phyloP scores from a whole-genome alignment of 2,113 vertebrate species.

The Lanius collurio region DNA sequence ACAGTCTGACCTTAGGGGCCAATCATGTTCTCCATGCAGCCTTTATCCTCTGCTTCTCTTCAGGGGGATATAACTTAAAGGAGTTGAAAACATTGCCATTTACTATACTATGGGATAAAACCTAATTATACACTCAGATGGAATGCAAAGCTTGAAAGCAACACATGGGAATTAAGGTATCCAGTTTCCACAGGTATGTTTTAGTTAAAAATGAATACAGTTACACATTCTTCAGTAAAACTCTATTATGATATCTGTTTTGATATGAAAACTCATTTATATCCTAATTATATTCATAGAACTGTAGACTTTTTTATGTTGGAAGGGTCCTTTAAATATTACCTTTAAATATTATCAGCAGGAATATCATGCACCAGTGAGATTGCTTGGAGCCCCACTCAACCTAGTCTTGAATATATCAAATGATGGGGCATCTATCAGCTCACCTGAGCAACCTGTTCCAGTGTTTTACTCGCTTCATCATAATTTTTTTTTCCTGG shows the following conservation, averaged over 20 bases:
- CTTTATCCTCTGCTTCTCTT: not conserved
- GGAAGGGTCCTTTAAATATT: not conserved
- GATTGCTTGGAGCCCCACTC: not conserved
- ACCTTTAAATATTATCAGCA: no score
- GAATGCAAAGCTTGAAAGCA: not conserved
- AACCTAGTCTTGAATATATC: accelerated
- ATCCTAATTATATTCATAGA: not conserved
- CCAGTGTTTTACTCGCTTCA: not conserved
- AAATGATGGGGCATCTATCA: accelerated
- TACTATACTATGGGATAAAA: not conserved
- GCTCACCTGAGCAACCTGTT: accelerated
- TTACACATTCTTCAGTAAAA: not conserved
- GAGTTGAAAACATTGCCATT: not conserved
- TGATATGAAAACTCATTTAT: not conserved
- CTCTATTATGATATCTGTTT: not conserved
- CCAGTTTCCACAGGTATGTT: not conserved
- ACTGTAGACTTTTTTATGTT: not conserved
- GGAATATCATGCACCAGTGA: not conserved
- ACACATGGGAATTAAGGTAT: not conserved
- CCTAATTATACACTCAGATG: not conserved
- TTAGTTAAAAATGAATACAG: not conserved
- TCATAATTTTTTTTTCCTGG: not conserved
- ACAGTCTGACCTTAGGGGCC: no score
- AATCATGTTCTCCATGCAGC: not conserved
- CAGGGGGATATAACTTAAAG: not conserved